phyloP scores from a whole-genome alignment of 2,113 vertebrate genomes.

The Gobio gobio region DNA sequence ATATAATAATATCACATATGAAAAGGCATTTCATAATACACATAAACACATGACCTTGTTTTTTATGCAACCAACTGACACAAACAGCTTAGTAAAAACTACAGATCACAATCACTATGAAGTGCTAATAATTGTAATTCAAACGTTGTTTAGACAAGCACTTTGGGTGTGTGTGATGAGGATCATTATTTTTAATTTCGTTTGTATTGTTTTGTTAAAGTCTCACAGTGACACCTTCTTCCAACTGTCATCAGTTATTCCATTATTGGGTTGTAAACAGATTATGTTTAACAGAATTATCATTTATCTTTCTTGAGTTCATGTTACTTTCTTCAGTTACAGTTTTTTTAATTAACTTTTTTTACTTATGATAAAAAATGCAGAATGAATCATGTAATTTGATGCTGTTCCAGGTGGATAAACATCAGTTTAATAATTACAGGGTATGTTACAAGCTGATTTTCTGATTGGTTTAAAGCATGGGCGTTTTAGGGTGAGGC shows the following conservation, averaged over 20 bases:
- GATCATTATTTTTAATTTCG: neutral
- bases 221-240: neutral
- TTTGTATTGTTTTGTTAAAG: neutral
- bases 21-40: too few species aligned
- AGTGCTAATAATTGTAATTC: too few species aligned
- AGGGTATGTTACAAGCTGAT: neutral
- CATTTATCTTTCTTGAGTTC: neutral
- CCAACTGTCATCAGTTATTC: neutral
- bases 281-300: neutral
- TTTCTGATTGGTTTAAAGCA: neutral
- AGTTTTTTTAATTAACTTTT: neutral
- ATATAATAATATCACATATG: too few species aligned
- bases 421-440: neutral
- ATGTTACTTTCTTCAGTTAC: neutral
- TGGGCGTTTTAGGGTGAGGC: neutral
- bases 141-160: too few species aligned
- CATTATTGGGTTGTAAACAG: neutral
- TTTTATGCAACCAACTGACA: too few species aligned
- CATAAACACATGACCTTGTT: too few species aligned
- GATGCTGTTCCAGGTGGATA: neutral
- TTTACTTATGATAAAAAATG: neutral
- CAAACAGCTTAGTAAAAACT: too few species aligned
- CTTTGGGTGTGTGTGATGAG: too few species aligned
- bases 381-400: neutral
- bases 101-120: too few species aligned